Evolutionary conservation across 2,113 vertebrate genomes (phyloP).

Genomic region (Oreamnos americanus): DNA sequence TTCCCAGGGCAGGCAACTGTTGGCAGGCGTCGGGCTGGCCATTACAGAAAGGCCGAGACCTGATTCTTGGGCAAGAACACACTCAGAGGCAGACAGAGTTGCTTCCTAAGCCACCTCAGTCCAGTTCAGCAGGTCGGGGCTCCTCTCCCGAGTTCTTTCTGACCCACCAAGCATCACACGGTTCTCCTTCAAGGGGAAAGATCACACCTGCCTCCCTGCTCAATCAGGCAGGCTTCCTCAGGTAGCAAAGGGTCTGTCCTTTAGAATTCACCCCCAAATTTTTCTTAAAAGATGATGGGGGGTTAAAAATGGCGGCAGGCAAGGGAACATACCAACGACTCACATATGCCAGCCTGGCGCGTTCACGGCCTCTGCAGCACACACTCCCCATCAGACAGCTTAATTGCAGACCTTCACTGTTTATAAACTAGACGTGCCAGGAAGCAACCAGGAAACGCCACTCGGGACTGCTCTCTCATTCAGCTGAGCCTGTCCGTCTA

Average conservation of each 20-base stretch:
- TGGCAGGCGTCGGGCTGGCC: neutral
- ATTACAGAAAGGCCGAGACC: fast-evolving
- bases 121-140: neutral
- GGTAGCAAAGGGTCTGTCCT: neutral
- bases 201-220: neutral
- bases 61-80: neutral
- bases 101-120: neutral
- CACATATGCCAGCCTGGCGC: neutral
- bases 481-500: fast-evolving
- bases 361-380: neutral
- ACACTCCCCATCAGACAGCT: neutral
- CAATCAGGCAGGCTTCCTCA: neutral
- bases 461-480: neutral
- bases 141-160: conserved; percentile 63
- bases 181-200: conserved; percentile 41
- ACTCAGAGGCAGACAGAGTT: fast-evolving
- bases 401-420: conserved; percentile 40
- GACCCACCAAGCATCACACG: conserved; percentile 66
- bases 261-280: neutral
- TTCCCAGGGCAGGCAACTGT: neutral
- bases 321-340: neutral
- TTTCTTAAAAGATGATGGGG: neutral
- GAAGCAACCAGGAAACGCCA: conserved; percentile 16
- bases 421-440: neutral
- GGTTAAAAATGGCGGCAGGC: neutral